Evolutionary conservation across 2,113 vertebrate species (phyloP).

Genomic region (Prunella himalayana): DNA sequence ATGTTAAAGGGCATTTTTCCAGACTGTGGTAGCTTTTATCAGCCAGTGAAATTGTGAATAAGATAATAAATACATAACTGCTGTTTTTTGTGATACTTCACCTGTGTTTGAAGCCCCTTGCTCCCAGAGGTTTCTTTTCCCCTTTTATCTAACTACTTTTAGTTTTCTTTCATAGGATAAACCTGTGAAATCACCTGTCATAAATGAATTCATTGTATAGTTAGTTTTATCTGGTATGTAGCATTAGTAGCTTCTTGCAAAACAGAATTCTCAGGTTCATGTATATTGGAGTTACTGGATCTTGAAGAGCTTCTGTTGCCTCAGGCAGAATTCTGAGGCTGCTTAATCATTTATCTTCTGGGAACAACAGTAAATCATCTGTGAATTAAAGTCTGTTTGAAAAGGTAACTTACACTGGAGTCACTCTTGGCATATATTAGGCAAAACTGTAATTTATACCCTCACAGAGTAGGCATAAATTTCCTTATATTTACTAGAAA

Average conservation of each 20-base stretch:
- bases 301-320: conserved; percentile 23
- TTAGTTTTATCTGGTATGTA: background rate
- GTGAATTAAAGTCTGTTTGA: conserved; percentile 39
- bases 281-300: background rate
- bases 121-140: background rate
- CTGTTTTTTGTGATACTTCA: background rate
- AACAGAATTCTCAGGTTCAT: background rate
- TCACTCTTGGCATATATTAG: background rate
- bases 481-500: background rate
- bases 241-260: background rate
- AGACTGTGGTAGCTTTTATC: background rate
- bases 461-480: background rate
- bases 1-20: background rate
- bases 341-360: conserved; percentile 34
- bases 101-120: background rate
- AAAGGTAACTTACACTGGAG: conserved; percentile 3
- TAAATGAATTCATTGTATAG: background rate
- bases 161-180: background rate
- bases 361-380: background rate
- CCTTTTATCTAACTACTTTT: background rate
- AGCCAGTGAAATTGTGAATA: background rate
- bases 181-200: background rate
- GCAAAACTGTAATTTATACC: background rate
- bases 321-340: background rate
- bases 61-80: background rate